A percentile compares a stretch with the other conserved stretches of the same genome.
Conservation (phyloP, 2,888 invertebrate species). For the Vanessa cardui region DNA sequence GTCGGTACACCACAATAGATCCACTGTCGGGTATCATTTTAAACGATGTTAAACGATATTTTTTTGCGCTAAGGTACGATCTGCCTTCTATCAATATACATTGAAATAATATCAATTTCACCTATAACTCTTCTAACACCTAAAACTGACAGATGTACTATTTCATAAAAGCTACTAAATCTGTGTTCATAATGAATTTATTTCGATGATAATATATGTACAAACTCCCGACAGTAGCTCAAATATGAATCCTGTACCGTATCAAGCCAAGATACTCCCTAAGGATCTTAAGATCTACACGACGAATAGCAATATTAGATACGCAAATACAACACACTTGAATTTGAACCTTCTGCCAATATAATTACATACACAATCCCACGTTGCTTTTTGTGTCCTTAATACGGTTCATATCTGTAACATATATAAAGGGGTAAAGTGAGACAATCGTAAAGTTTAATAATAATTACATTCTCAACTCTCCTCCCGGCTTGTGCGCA, state of each 20-base stretch:
- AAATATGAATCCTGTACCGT: constrained; percentile 78
- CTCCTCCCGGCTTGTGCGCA: constrained; percentile 80
- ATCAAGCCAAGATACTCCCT: constrained; percentile 81
- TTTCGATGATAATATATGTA: constrained; percentile 45
- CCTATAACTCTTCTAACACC: too few species aligned
- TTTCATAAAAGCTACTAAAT: constrained; percentile 10
- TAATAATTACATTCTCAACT: constrained; percentile 83
- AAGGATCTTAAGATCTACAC: constrained; percentile 72
- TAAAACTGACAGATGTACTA: neutral
- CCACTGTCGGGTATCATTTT: neutral
- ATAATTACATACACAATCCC: constrained; percentile 46
- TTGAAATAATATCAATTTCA: too few species aligned
- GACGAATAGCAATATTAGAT: constrained; percentile 46
- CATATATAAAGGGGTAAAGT: constrained; percentile 77
- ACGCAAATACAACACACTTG: constrained; percentile 39
- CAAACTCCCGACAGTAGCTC: constrained; percentile 70
- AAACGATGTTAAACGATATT: neutral
- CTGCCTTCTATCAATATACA: too few species aligned
- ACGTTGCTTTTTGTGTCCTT: constrained; percentile 44
- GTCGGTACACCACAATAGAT: constrained; percentile 36
- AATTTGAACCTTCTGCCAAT: constrained; percentile 49
- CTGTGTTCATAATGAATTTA: constrained; percentile 23
- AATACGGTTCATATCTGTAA: constrained; percentile 47
- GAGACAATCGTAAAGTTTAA: constrained; percentile 84
- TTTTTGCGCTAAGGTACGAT: too few species aligned